Conservation (phyloP, 1,140 invertebrate genomes). For the Dolichoris vasculosae region DNA sequence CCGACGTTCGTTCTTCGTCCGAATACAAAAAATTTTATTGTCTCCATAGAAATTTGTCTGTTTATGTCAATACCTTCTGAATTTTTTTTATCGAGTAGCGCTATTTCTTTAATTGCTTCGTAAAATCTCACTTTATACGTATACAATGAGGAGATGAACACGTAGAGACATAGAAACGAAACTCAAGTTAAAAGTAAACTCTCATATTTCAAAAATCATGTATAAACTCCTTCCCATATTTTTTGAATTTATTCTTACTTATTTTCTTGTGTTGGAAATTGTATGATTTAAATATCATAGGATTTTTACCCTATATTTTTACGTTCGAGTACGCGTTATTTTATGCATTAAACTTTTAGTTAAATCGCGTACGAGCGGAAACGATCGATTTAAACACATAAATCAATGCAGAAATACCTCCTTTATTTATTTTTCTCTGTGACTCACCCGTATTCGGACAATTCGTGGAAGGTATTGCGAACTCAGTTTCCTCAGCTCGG, state of each 20-base stretch:
- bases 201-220: neutral
- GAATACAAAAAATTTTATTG: neutral
- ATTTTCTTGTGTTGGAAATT: neutral
- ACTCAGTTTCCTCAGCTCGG: neutral
- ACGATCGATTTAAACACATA: too few relatives aligned
- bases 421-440: neutral
- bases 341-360: neutral
- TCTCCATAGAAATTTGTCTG: slow-evolving; percentile 7
- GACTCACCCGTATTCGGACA: neutral
- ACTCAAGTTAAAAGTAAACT: neutral
- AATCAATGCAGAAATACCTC: too few relatives aligned
- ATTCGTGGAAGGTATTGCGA: neutral
- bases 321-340: neutral
- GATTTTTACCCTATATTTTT: neutral
- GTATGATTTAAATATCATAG: slow-evolving; percentile 9
- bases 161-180: neutral
- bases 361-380: too few relatives aligned
- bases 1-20: neutral
- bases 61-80: neutral
- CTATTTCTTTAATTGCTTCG: neutral
- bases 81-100: slow-evolving; percentile 13
- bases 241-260: neutral
- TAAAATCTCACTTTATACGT: neutral
- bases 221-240: neutral
- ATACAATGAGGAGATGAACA: neutral